Base-by-base conservation (phyloP, 2,797 vertebrate genomes). In the Scolopax bukidnonensis region DNA sequence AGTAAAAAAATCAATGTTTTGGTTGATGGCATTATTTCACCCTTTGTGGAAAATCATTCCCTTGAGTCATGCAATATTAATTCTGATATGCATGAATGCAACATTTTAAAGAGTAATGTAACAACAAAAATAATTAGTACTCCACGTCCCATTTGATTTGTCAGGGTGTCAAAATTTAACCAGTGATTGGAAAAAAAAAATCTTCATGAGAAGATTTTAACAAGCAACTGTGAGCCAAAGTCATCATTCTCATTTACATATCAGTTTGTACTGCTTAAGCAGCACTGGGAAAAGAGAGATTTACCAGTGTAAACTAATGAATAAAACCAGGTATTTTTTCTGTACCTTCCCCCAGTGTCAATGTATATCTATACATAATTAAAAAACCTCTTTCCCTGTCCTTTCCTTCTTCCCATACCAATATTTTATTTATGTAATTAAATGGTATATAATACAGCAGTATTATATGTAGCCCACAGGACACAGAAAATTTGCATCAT, bases 111-210 rank as follows among this genome's bases (percentile, higher is more conserved):
- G 92, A 85, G 67, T 70, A 11, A 89, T 90, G 53, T 50, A 95
- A 92, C 92, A 87, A 71, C 75, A 87, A 77, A 90, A 95, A 68
- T 80, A 93, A 93, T 93, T 93, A 85, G 89, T 80, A 61, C 38
- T 85, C 76, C 78, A 21, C 84, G 76, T 40, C 47, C 73, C 47
- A 85, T 80, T 95, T 87, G 68, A 93, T 77, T 83, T 85, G 40
- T 74, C 3, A 30, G 60, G 60, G 56, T 77, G 43, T 83, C 87
- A 92, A 92, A 90, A 71, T 57, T 24, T 74, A 87, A 85, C 64
- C 68, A 89, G 23, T 48, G 64, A 89, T 83, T 74, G n/a, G 10
- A 9, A 78, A 90, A 78, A 41, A 45, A 43, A 69, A 64, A 14
- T 13, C 59, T 33, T 78, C 83, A 84, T 75, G 57, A 74, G 75